These are phyloP conservation scores for Eulimnadia texana DNA, from an alignment of 1,140 invertebrate genomes.

Conservation along the genomic window DNA sequence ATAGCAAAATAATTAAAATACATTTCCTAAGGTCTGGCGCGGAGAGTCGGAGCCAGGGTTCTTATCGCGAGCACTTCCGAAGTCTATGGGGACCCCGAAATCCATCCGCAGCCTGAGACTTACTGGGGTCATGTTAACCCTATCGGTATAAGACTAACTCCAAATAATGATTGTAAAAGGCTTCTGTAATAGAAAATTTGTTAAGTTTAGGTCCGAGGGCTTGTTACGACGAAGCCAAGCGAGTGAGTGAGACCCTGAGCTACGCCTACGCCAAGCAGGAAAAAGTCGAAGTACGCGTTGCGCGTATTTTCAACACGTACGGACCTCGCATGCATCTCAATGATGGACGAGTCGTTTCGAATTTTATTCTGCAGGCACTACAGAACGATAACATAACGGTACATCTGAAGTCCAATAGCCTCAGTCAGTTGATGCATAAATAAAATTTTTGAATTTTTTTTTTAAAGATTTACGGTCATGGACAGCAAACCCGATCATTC, in stretches of 20 bases:
- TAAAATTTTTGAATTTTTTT: constrained; percentile 16
- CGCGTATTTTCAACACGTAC: constrained; percentile 97
- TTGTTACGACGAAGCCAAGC: constrained; percentile 98
- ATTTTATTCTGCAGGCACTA: constrained; percentile 94
- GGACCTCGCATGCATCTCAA: constrained; percentile 99
- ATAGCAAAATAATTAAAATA: no score
- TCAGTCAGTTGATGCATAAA: neutral
- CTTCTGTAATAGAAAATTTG: neutral
- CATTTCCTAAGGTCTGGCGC: constrained; percentile 62
- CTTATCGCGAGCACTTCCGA: constrained; percentile 96
- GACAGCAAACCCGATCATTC: constrained; percentile 92
- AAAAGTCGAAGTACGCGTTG: constrained; percentile 83
- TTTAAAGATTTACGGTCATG: constrained; percentile 78
- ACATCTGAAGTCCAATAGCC: constrained; percentile 15
- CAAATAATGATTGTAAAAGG: neutral
- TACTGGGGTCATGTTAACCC: constrained; percentile 99
- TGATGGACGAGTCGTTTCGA: constrained; percentile 95
- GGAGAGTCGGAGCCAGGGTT: constrained; percentile 82
- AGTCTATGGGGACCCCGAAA: constrained; percentile 95
- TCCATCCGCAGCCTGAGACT: constrained; percentile 85
- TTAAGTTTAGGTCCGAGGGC: constrained; percentile 44
- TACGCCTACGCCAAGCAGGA: constrained; percentile 97
- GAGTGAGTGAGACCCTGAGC: constrained; percentile 89
- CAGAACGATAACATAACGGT: constrained; percentile 90
- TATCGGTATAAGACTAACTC: constrained; percentile 49